Evolutionary conservation across 2,888 invertebrate genomes (phyloP).

Genomic region (Apoderus coryli): DNA sequence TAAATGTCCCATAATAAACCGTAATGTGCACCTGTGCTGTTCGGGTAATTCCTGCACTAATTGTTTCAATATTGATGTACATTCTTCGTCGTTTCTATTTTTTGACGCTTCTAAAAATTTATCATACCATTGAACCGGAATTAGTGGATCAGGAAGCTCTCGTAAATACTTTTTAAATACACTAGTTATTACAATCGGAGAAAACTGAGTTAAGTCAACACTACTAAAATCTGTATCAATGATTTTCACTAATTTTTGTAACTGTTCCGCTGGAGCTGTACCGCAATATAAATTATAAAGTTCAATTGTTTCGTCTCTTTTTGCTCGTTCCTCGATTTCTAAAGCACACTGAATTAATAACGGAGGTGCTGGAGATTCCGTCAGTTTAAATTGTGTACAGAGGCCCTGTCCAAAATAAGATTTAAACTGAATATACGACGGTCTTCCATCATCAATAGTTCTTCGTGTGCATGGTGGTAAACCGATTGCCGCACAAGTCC

Average conservation of each 20-base stretch:
- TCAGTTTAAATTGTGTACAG: slow-evolving; percentile 44
- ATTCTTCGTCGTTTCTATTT: slow-evolving; percentile 37
- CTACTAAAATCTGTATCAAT: slow-evolving; percentile 32
- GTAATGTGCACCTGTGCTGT: slow-evolving; percentile 46
- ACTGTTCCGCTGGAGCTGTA: slow-evolving; percentile 43
- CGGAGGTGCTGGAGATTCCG: slow-evolving; percentile 41
- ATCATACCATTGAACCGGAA: slow-evolving; percentile 60
- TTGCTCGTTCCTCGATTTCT: slow-evolving; percentile 45
- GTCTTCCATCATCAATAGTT: slow-evolving; percentile 23
- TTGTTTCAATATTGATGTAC: slow-evolving; percentile 36
- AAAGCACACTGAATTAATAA: slow-evolving; percentile 38
- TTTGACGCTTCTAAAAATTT: slow-evolving; percentile 44
- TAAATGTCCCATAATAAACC: slow-evolving; percentile 54
- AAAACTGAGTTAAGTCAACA: slow-evolving; percentile 35
- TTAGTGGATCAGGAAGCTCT: slow-evolving; percentile 60
- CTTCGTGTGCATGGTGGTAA: slow-evolving; percentile 35
- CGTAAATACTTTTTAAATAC: slow-evolving; percentile 56
- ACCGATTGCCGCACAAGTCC: slow-evolving; percentile 51
- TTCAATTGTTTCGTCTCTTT: slow-evolving; percentile 37
- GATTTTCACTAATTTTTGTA: slow-evolving; percentile 40
- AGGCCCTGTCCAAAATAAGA: slow-evolving; percentile 48
- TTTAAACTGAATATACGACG: slow-evolving; percentile 25
- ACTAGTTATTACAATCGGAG: slow-evolving; percentile 41
- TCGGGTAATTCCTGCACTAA: slow-evolving; percentile 46
- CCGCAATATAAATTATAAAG: slow-evolving; percentile 52